Base-by-base conservation (phyloP, 1,140 invertebrate genomes). In the Drosophila persimilis region DNA sequence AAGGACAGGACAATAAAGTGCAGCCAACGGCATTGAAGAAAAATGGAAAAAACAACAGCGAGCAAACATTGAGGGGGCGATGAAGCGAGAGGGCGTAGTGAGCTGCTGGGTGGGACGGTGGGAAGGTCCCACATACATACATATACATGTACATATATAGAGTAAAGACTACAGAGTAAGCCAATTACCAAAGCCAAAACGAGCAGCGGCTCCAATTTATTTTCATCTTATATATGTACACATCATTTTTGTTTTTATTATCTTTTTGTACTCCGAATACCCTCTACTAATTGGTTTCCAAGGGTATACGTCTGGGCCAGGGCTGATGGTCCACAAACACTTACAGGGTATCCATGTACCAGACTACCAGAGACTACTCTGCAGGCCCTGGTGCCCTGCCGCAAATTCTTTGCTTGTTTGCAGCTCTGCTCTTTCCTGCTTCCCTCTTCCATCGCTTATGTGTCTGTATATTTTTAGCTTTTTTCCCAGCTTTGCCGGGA, bases 1-100 rank as follows among this genome's bases (percentile, higher is more conserved):
- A 71, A 62, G 39, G 58, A 72, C 58, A 46, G 53, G 59, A 85
- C 80, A 84, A 85, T 83, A 80, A 83, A 83, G 76, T 72, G 75
- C 80, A 83, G 80, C 80, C 80, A 74, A 35, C 46, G 70, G 75
- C 79, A 57, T 24, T 63, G 22, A 15, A 48, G 39, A 9, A 24
- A 46, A 54, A 20, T n/a, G 50, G 22, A 50, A 52, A 22, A 13
- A 22, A 65, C 67, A 66, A 54, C 46, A 51, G 15, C 11, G 41
- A 4, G 39, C 39, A 51, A 66, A 65, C 48, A 55, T 52, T 39
- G 26, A 20, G n/a, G 41, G 20, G 17, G 9, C 11, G 41, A 11
- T 4, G 35, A 11, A 39, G 35, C 31, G 26, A 53, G 22, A 20
- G 31, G 29, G 15, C 31, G 50, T 52, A 31, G n/a, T 52, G n/a